Percentiles rank a stretch among this genome's conserved stretches.
These are phyloP conservation scores for Cavia porcellus DNA, from an alignment of 2,113 vertebrate species.

Conservation along the genomic window DNA sequence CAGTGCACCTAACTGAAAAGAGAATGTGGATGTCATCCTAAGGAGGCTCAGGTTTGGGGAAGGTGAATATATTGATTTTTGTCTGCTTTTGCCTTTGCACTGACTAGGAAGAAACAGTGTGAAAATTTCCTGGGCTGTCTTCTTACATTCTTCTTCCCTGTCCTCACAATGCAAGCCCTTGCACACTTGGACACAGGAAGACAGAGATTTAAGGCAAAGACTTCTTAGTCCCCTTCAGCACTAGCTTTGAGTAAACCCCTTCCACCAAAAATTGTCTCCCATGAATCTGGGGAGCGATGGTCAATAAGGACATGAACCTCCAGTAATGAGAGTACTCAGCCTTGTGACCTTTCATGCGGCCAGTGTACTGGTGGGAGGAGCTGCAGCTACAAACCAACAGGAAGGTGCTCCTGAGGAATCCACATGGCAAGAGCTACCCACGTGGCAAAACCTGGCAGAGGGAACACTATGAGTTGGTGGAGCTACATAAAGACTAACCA, in stretches of 20 bases:
- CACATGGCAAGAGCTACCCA: no score
- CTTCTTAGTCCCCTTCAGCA: background rate
- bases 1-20: background rate
- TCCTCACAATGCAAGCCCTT: background rate
- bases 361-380: background rate
- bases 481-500: background rate
- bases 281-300: background rate
- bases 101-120: background rate
- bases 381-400: background rate
- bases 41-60: background rate
- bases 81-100: background rate
- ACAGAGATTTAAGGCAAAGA: background rate
- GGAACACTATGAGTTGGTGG: background rate
- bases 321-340: background rate
- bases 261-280: background rate
- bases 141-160: background rate
- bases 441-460: background rate
- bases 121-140: background rate
- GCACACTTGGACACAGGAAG: background rate
- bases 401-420: background rate
- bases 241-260: background rate
- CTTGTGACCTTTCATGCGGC: background rate
- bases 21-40: background rate
- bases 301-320: background rate
- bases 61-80: background rate